Conservation (phyloP, 2,113 vertebrate species). For the Pycnonotus jocosus region DNA sequence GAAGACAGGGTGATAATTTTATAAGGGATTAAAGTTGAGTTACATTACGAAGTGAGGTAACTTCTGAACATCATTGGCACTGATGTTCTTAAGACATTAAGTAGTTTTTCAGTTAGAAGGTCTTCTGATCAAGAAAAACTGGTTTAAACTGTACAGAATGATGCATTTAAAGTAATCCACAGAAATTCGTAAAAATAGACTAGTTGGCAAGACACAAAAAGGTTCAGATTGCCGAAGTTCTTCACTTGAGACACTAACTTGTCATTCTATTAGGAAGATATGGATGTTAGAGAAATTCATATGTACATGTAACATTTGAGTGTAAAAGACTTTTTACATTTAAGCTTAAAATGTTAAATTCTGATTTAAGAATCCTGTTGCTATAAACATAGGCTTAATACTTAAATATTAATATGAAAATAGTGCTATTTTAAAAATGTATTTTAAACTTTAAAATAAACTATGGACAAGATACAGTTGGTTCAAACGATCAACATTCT, state of each 20-base stretch:
- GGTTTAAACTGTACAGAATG: background rate
- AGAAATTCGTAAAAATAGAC: background rate
- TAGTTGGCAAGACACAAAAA: background rate
- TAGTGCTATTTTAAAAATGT: background rate
- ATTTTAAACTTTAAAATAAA: constrained; percentile 21
- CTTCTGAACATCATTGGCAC: background rate
- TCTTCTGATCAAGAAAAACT: background rate
- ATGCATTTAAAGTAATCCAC: background rate
- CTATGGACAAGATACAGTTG: background rate
- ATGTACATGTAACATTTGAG: background rate
- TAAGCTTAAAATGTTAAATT: background rate
- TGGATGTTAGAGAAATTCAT: background rate
- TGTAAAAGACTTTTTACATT: constrained; percentile 15
- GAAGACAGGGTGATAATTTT: background rate
- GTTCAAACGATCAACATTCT: background rate
- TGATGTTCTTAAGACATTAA: constrained; percentile 3
- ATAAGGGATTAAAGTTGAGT: background rate
- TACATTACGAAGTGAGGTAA: constrained; percentile 19
- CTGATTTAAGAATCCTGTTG: background rate
- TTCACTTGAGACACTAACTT: background rate
- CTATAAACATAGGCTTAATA: background rate
- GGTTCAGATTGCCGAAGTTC: background rate
- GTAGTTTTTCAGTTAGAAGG: background rate
- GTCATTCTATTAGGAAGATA: background rate
- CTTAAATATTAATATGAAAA: constrained; percentile 31